These are phyloP conservation scores for Rhaphigaster nebulosa DNA, from an alignment of 2,888 invertebrate species.

Conservation along the genomic window DNA sequence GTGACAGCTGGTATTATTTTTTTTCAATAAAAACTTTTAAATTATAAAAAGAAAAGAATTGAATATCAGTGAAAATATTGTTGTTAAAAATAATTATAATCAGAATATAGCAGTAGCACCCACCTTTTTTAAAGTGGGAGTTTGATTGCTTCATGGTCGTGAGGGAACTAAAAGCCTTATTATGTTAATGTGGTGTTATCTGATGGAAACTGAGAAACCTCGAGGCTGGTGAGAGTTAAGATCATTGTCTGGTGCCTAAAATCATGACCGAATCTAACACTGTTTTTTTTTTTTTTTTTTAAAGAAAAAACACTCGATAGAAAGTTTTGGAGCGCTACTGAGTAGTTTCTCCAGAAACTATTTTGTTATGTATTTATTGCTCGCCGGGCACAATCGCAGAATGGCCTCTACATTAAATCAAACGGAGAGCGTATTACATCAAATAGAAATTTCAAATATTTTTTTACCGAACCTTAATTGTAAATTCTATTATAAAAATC, in stretches of 20 bases:
- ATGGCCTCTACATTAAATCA: too few relatives aligned
- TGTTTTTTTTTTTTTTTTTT: background rate
- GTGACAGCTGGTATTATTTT: too few relatives aligned
- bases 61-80: background rate
- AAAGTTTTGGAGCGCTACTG: background rate
- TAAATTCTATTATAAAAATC: too few relatives aligned
- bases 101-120: background rate
- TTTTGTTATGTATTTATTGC: background rate
- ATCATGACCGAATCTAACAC: background rate
- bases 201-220: constrained; percentile 3
- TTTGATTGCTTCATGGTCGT: constrained; percentile 4
- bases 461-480: too few relatives aligned
- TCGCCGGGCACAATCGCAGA: too few relatives aligned
- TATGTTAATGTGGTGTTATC: constrained; percentile 14
- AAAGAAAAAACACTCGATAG: background rate
- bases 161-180: background rate
- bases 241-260: constrained; percentile 19
- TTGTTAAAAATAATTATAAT: background rate
- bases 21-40: too few relatives aligned
- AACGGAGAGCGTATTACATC: too few relatives aligned
- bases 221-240: background rate
- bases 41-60: too few relatives aligned
- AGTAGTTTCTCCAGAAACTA: background rate
- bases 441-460: too few relatives aligned
- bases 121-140: background rate